Evolutionary conservation across 2,113 vertebrate species (phyloP), one percentile per base, ranked within the genome.

Genomic region (Ameiurus melas): DNA sequence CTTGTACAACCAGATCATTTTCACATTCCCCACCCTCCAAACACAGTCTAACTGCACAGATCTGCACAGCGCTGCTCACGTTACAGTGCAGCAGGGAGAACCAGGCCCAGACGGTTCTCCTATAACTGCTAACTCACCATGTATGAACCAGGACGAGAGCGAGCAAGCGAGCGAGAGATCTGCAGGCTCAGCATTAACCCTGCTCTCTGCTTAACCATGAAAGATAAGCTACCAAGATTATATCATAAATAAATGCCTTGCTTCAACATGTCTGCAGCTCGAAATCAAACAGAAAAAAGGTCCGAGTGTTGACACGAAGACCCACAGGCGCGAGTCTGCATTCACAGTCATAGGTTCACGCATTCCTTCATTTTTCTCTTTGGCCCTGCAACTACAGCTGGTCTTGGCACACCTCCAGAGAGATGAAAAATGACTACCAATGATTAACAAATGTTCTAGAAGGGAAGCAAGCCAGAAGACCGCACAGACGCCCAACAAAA

Each of bases 11-110:
- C 83, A 90, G 90, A 91, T 89, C 84, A 33, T 88, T 85, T 90
- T 91, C 86, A 87, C 86, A 85, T 83, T 84, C 60, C 86, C 86
- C 78, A 73, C 5, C 77, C 77, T 83, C 78, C 70, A 77, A 89
- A 73, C 87, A 82, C 87, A 27, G 58, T 8, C 71, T 17, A 57
- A 33, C 73, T 68, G 73, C 75, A 88, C 83, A 89, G 83, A 89
- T 90, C 85, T 89, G 86, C 90, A 87, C 83, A 91, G 89, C 90
- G 91, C 92, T 93, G 94, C 94, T 94, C 93, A 92, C 93, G 92
- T 94, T 95, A 94, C 94, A 94, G 91, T 92, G 94, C 91, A 92
- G 93, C 92, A 94, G 91, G 93, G 90, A 94, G 92, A 92, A 93
- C 94, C 90, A 94, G 93, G 92, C 92, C 92, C 93, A 93, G 93